These are phyloP conservation scores for Onychomys arenicola DNA, from an alignment of 2,797 vertebrate genomes.

Conservation along the genomic window DNA sequence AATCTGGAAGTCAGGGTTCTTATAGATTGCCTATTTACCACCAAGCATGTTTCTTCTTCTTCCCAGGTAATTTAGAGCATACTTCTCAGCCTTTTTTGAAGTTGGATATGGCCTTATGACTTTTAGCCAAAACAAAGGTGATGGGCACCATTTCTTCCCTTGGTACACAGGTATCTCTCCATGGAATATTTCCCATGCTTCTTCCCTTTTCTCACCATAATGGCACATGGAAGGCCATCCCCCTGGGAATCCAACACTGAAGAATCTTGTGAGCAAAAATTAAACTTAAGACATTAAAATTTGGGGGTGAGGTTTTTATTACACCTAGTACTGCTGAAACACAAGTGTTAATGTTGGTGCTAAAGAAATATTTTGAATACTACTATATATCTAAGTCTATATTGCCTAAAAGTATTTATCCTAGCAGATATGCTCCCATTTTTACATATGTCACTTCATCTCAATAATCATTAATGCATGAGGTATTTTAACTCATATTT, in stretches of 20 bases:
- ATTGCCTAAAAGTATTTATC: slow-evolving; percentile 2
- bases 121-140: neutral
- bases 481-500: neutral
- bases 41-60: neutral
- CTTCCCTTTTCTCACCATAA: neutral
- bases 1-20: neutral
- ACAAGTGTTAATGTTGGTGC: neutral
- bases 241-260: neutral
- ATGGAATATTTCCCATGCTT: neutral
- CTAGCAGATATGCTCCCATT: neutral
- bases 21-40: neutral
- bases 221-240: neutral
- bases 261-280: neutral
- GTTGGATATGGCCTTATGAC: neutral
- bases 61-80: neutral
- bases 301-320: neutral
- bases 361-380: neutral
- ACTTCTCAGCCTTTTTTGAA: neutral
- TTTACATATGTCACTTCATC: neutral
- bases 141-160: neutral
- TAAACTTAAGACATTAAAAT: slow-evolving; percentile 4
- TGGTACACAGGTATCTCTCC: neutral
- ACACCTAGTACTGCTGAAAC: neutral
- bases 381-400: neutral
- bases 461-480: neutral